phyloP scores from a whole-genome alignment of 2,797 vertebrate species.

The Meda fulgida region DNA sequence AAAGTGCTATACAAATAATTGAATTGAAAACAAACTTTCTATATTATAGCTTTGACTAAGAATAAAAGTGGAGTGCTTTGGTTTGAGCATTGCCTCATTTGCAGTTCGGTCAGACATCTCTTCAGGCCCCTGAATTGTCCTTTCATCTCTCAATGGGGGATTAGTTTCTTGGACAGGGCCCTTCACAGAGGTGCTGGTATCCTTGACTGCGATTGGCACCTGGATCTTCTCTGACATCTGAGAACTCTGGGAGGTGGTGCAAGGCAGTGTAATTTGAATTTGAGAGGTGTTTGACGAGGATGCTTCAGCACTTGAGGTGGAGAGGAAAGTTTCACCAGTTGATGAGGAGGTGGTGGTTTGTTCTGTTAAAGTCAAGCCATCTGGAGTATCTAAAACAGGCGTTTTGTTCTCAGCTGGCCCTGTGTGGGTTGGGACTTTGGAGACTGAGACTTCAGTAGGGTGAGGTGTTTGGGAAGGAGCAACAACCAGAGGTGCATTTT shows the following conservation, averaged over 20 bases:
- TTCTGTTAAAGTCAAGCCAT: not conserved
- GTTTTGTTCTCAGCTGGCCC: constrained; percentile 13
- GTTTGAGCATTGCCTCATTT: constrained; percentile 64
- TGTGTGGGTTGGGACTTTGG: not conserved
- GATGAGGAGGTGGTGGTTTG: constrained; percentile 21
- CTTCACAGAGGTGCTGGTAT: constrained; percentile 7
- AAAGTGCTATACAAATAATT: too few relatives aligned
- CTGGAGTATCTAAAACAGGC: constrained; percentile 5
- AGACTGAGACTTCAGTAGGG: constrained; percentile 51
- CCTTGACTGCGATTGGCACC: not conserved
- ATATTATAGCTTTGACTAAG: not conserved
- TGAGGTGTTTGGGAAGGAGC: constrained; percentile 49
- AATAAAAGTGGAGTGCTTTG: not conserved
- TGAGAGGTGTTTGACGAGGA: not conserved
- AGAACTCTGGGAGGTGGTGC: constrained; percentile 29
- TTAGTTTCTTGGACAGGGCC: constrained; percentile 53
- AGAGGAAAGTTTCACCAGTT: not conserved
- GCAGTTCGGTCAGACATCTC: constrained; percentile 63
- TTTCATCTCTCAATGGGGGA: constrained; percentile 4
- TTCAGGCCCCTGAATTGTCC: constrained; percentile 58
- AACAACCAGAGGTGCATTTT: constrained; percentile 19
- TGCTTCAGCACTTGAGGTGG: constrained; percentile 5
- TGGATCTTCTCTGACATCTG: constrained; percentile 4
- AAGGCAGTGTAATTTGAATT: not conserved
- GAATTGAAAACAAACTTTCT: not conserved